Conservation (phyloP, 1,140 invertebrate species). For the Zaprionus africanus region DNA sequence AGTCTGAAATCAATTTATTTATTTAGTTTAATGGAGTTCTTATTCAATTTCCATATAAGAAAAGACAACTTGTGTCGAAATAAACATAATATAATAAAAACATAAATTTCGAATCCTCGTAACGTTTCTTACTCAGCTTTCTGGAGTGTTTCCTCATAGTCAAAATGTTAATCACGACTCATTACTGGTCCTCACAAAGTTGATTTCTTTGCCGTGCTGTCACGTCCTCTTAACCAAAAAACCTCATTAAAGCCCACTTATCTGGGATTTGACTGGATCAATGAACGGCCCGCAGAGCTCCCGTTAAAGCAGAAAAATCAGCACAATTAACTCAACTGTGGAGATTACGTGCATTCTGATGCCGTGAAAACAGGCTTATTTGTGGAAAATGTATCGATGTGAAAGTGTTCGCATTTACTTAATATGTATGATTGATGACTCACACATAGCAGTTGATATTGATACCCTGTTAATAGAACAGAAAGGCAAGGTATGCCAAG, state of each 20-base stretch:
- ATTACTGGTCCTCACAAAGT: too few species aligned
- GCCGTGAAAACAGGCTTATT: conserved; percentile 7
- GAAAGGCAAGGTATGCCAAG: not conserved
- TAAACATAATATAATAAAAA: too few species aligned
- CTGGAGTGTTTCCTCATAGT: too few species aligned
- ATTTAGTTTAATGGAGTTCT: not conserved
- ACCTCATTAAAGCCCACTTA: not conserved
- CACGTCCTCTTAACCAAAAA: not conserved
- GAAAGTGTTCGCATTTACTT: not conserved
- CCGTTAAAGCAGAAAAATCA: not conserved
- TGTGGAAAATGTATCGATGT: not conserved
- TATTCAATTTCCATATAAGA: not conserved
- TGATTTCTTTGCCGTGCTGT: not conserved
- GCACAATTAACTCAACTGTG: not conserved
- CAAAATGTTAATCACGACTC: too few species aligned
- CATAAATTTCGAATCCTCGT: too few species aligned
- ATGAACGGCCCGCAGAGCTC: not conserved
- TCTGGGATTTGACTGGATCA: not conserved
- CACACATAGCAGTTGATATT: not conserved
- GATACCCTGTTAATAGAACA: not conserved
- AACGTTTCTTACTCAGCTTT: too few species aligned
- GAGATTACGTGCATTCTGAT: not conserved
- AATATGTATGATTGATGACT: conserved; percentile 12
- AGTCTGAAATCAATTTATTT: not conserved
- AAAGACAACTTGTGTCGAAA: not conserved